Evolutionary conservation across 2,888 invertebrate species (phyloP).

Genomic region (Cryptosula pallasiana): DNA sequence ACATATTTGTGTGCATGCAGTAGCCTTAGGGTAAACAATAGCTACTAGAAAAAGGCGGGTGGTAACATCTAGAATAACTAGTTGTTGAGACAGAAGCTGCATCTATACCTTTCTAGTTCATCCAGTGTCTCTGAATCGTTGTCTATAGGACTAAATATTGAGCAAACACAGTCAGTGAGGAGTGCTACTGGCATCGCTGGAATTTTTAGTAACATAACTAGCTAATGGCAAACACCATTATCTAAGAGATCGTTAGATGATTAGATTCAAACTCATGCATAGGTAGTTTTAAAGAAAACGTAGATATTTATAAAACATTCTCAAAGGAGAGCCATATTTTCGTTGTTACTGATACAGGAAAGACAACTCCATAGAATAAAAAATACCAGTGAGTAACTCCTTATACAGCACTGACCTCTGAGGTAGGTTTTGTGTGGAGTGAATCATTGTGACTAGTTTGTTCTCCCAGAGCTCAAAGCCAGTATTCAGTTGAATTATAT

Average conservation of each 20-base stretch:
- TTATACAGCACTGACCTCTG: conserved; percentile 18
- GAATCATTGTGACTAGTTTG: conserved; percentile 31
- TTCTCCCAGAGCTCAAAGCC: conserved; percentile 46
- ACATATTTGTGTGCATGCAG: neutral
- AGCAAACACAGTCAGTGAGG: too few species aligned
- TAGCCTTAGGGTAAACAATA: neutral
- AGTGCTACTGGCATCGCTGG: too few species aligned
- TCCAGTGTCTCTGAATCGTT: neutral
- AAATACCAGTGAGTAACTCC: too few species aligned
- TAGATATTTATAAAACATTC: too few species aligned
- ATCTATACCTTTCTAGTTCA: neutral
- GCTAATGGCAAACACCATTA: too few species aligned
- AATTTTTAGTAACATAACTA: too few species aligned
- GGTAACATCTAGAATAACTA: neutral
- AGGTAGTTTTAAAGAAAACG: too few species aligned
- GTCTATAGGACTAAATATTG: neutral
- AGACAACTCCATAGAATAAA: too few species aligned
- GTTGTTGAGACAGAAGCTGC: neutral
- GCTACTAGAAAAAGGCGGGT: neutral
- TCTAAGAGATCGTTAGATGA: too few species aligned
- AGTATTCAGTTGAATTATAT: conserved; percentile 44
- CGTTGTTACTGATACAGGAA: too few species aligned
- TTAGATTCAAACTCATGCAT: too few species aligned
- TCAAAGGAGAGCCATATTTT: too few species aligned
- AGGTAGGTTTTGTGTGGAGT: neutral